Base-by-base conservation (phyloP, 2,797 vertebrate species). In the Microhierax caerulescens region DNA sequence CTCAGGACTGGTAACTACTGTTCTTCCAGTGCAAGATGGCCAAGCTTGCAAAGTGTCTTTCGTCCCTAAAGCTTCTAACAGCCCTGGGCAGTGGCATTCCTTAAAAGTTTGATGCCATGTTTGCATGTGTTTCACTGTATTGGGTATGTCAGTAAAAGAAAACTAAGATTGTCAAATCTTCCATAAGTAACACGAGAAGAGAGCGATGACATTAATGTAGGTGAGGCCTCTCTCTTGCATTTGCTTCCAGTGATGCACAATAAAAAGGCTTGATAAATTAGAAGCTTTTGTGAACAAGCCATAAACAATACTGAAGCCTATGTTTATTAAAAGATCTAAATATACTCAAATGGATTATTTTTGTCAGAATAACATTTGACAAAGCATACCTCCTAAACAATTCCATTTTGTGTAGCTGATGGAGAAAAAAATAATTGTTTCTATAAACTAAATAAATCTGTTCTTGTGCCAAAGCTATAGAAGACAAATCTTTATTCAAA, bases 401-500 rank as follows among this genome's bases (percentile, higher is more conserved):
- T 95, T 97, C 82, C 68, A 75, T 91, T 95, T 96, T 90, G 25
- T 7, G 57, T 69, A 92, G 87, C 56, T 79, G 85, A 94, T 83
- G 86, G 78, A 91, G 75, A 45, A 97, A 97, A 96, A 98, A 98
- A 96, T 85, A 97, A 98, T 97, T 97, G 91, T 95, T 97, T 94
- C 82, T 96, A 77, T 96, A 93, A 96, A 57, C 75, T 74, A 68
- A 95, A 97, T 98, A 98, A 98, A 98, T 98, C 96, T 96, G 85
- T 96, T 95, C 76, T 90, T 91, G 47, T 97, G 97, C 92, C 97
- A 97, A 97, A 97, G 70, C 82, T 89, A 87, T 81, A 96, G 95
- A 97, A 98, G 98, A 98, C 88, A 97, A 96, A 98, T 98, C 80
- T 97, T 97, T 92, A 91, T 96, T 94, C 95, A 97, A 95, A 91